phyloP scores from a whole-genome alignment of 2,113 vertebrate genomes.

The Sinocyclocheilus maitianheensis region DNA sequence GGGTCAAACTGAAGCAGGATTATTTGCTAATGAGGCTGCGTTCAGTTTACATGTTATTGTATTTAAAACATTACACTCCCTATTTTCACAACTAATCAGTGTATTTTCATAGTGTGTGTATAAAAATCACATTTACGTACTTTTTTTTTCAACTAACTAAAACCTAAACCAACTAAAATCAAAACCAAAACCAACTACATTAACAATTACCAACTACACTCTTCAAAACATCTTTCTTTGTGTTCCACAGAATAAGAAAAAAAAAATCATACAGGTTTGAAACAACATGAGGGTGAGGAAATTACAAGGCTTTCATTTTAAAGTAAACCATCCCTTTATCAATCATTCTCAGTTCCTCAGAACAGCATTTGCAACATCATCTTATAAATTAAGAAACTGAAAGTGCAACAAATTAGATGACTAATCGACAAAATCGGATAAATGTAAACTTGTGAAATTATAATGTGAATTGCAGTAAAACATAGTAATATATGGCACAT shows the following conservation, averaged over 20 bases:
- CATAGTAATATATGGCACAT: too few species aligned
- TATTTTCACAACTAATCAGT: not conserved
- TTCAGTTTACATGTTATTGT: not conserved
- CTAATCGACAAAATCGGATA: not conserved
- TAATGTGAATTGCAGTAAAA: too few species aligned
- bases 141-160: not conserved
- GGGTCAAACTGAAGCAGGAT: not conserved
- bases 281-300: not conserved
- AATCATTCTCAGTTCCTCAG: not conserved
- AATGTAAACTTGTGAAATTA: too few species aligned
- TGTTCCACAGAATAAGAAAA: too few species aligned
- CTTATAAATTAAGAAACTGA: not conserved
- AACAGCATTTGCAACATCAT: not conserved
- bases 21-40: not conserved
- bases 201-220: too few species aligned
- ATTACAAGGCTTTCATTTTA: not conserved
- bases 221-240: too few species aligned
- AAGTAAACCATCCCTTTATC: not conserved
- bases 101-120: not conserved
- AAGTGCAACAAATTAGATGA: not conserved
- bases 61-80: not conserved
- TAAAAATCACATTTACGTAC: too few species aligned
- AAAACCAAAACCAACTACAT: too few species aligned
- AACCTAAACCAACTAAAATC: not conserved
- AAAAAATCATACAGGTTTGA: not conserved